phyloP scores from a whole-genome alignment of 2,797 vertebrate genomes.

The Megalops cyprinoides region DNA sequence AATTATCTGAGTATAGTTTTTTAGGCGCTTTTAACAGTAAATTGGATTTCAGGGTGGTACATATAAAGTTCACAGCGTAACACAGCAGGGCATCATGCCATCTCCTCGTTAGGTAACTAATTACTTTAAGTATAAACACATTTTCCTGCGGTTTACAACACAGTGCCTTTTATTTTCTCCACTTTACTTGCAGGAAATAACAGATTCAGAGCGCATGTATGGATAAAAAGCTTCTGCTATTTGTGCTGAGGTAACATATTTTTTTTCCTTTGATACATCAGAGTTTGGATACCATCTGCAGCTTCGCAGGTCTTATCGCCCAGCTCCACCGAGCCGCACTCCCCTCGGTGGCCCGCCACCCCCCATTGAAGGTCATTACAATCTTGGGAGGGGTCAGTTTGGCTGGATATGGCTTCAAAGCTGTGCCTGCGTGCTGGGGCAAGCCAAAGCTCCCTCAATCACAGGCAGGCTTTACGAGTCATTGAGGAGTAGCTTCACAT shows the following conservation, averaged over 20 bases:
- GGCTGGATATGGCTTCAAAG: conserved; percentile 63
- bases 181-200: neutral
- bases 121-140: neutral
- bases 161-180: neutral
- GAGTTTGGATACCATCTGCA: conserved; percentile 48
- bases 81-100: neutral
- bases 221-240: neutral
- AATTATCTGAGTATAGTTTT: neutral
- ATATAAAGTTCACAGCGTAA: neutral
- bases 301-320: conserved; percentile 53
- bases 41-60: neutral
- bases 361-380: conserved; percentile 68
- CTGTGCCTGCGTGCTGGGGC: conserved; percentile 49
- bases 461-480: conserved; percentile 70
- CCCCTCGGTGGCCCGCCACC: conserved; percentile 44
- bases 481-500: conserved; percentile 70
- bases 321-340: conserved; percentile 51
- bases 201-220: neutral
- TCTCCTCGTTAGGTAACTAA: neutral
- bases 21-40: neutral
- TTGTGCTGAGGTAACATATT: neutral
- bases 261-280: conserved; percentile 41
- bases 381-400: conserved; percentile 64
- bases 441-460: conserved; percentile 68
- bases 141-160: neutral